Evolutionary conservation across 2,888 invertebrate genomes (phyloP), one percentile per base, ranked within the genome.

Genomic region (Chymomyza fuscimana): DNA sequence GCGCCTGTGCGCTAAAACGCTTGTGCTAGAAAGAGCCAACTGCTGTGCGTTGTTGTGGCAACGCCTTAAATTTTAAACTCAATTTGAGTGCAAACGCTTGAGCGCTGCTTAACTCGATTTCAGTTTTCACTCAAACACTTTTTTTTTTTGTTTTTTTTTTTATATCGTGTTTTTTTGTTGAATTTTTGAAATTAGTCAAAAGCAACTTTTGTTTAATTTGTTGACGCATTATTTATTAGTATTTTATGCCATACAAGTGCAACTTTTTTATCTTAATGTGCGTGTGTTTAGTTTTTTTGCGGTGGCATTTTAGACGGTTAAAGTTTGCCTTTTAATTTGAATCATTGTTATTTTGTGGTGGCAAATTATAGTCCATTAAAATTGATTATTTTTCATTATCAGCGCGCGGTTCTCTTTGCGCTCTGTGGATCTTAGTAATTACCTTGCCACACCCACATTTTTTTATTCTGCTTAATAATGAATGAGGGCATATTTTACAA

Each of bases 311-410:
- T 60, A 46, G 79, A 77, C 75, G 73, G 72, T 71, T 70, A 69
- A 73, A 82, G 78, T 86, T 78, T 73, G 74, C 74, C 73, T 72
- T 73, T 86, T 73, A 79, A 81, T 80, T 81, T 72, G 59, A 80
- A 80, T 72, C 74, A 84, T 82, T 73, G 82, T 74, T 86, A 79
- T 74, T 81, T 76, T 73, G 86, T 72, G 74, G 61, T 79, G 58
- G 82, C 85, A 87, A 85, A 82, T 82, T 87, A 82, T 68, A 84
- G 85, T 25, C 85, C 70, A 82, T 82, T 82, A 82, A 82, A 87
- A 82, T 87, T 80, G 87, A 82, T 82, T 82, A 82, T 86, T 75
- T 86, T 78, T 58, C 69, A 82, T 77, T 80, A 82, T 85, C 74
- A 56, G 72, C 9, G 50, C 51, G 29, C 52, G 3, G 29, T 32